These are phyloP conservation scores for Brachionus calyciflorus DNA, from an alignment of 1,140 invertebrate genomes.

Conservation along the genomic window DNA sequence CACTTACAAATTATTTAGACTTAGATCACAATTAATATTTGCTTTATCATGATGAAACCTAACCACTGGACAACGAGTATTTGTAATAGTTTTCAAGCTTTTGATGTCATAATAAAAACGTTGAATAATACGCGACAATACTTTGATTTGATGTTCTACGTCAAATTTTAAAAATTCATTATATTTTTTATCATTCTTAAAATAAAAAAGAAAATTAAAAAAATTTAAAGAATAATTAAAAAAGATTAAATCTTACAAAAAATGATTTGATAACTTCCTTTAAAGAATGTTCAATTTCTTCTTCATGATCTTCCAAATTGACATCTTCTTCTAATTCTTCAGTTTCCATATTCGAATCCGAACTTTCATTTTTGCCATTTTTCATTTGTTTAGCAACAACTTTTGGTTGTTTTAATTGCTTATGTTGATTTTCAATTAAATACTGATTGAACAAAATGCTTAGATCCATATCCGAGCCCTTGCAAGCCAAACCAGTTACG, in stretches of 20 bases:
- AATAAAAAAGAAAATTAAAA: neutral
- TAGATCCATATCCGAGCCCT: conserved; percentile 41
- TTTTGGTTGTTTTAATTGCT: conserved; percentile 16
- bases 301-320: conserved; percentile 13
- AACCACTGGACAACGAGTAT: conserved; percentile 42
- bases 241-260: conserved; percentile 8
- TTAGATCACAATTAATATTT: conserved; percentile 31
- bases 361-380: conserved; percentile 21
- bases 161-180: conserved; percentile 43
- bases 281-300: conserved; percentile 21
- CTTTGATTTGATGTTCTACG: conserved; percentile 42
- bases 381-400: conserved; percentile 11
- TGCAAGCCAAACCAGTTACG: conserved; percentile 5
- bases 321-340: conserved; percentile 42
- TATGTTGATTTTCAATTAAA: conserved; percentile 3
- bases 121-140: conserved; percentile 15
- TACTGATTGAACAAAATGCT: conserved; percentile 24
- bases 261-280: conserved; percentile 21
- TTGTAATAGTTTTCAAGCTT: conserved; percentile 35
- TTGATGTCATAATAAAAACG: conserved; percentile 32
- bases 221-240: neutral
- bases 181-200: conserved; percentile 45
- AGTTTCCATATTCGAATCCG: conserved; percentile 18
- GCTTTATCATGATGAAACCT: conserved; percentile 21
- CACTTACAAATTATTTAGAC: conserved; percentile 30